Conservation (phyloP, 2,797 vertebrate genomes). For the Sylvia borin region DNA sequence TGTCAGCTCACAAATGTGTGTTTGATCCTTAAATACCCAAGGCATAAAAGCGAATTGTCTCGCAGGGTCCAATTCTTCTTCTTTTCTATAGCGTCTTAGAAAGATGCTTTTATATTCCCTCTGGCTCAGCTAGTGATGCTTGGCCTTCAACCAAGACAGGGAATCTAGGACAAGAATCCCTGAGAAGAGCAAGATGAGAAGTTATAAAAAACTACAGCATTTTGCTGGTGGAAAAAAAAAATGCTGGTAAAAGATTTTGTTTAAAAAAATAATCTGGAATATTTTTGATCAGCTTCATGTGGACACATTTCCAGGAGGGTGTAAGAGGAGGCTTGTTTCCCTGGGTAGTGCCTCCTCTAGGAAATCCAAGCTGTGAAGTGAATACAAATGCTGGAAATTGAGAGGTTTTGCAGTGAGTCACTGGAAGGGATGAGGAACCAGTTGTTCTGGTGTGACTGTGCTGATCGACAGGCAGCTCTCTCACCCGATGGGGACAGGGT, state of each 20-base stretch:
- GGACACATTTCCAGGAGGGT: neutral
- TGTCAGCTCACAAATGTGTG: constrained; percentile 1
- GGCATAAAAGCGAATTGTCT: constrained; percentile 50
- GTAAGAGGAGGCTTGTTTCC: neutral
- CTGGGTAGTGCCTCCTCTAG: neutral
- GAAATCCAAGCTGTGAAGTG: neutral
- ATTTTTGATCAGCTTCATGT: constrained; percentile 7
- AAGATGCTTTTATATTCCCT: constrained; percentile 60
- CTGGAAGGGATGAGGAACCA: constrained; percentile 13
- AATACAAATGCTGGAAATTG: constrained; percentile 1
- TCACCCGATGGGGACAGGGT: fast-evolving
- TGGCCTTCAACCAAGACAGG: constrained; percentile 52
- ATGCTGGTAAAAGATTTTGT: neutral
- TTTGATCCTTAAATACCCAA: constrained; percentile 57
- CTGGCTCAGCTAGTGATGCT: constrained; percentile 53
- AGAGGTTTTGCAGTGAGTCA: constrained; percentile 32
- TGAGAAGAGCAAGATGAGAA: constrained; percentile 41
- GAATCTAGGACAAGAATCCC: constrained; percentile 61
- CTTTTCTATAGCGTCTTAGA: constrained; percentile 41
- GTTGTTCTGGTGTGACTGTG: neutral
- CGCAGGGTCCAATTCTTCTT: constrained; percentile 50
- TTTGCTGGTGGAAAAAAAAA: neutral
- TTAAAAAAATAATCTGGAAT: neutral
- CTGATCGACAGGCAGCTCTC: neutral
- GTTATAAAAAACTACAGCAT: neutral